phyloP scores from a whole-genome alignment of 2,888 invertebrate species.

The Xylota segnis region DNA sequence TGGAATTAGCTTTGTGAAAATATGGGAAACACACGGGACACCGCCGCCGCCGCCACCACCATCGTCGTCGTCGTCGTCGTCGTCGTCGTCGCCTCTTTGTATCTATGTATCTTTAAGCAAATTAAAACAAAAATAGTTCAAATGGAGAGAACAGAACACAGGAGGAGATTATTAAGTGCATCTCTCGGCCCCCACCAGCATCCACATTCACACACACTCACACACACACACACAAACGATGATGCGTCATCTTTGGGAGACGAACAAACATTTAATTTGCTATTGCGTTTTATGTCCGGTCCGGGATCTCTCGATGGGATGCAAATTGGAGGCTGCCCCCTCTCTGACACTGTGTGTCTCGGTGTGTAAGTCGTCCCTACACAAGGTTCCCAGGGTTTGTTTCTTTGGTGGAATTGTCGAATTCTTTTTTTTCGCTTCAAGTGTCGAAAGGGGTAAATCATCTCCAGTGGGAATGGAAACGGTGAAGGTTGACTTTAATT shows the following conservation, averaged over 20 bases:
- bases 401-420: background rate
- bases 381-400: slow-evolving; percentile 43
- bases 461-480: slow-evolving; percentile 2
- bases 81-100: slow-evolving; percentile 35
- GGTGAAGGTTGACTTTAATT: slow-evolving; percentile 23
- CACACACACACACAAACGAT: background rate
- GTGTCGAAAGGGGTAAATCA: slow-evolving; percentile 37
- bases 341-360: background rate
- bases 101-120: slow-evolving; percentile 61
- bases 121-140: slow-evolving; percentile 73
- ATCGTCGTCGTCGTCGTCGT: slow-evolving; percentile 41
- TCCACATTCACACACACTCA: background rate
- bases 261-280: slow-evolving; percentile 49
- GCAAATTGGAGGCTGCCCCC: slow-evolving; percentile 28
- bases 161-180: slow-evolving; percentile 70
- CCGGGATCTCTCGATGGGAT: slow-evolving; percentile 40
- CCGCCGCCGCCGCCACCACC: slow-evolving; percentile 46
- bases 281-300: slow-evolving; percentile 46
- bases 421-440: slow-evolving; percentile 1
- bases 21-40: slow-evolving; percentile 69
- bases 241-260: slow-evolving; percentile 57
- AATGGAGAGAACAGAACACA: slow-evolving; percentile 39
- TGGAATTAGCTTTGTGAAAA: slow-evolving; percentile 73
- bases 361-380: background rate
- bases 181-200: slow-evolving; percentile 36